Evolutionary conservation across 2,113 vertebrate species (phyloP).

Genomic region (Clarias batrachus): DNA sequence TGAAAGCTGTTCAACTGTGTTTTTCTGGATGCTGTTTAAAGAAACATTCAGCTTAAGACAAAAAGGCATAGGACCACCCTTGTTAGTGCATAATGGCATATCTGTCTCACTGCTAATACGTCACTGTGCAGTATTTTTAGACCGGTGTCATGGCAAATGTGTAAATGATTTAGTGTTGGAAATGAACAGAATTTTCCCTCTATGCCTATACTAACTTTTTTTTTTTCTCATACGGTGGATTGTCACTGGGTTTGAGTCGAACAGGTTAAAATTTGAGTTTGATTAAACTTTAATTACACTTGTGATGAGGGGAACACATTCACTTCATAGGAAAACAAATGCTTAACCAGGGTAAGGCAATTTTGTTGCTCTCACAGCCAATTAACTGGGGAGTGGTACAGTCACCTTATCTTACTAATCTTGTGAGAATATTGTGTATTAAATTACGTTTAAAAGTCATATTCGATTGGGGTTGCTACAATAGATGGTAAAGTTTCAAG

Average conservation of each 20-base stretch:
- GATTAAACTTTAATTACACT: slow-evolving; percentile 16
- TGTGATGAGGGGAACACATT: not conserved
- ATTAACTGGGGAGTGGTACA: not conserved
- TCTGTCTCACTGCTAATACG: not conserved
- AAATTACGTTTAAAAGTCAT: not conserved
- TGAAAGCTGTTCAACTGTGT: not conserved
- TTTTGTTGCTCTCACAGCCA: not conserved
- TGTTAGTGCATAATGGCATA: slow-evolving; percentile 6
- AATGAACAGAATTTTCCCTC: not conserved
- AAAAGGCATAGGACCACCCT: not conserved
- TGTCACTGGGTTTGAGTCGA: not conserved
- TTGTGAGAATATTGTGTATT: not conserved
- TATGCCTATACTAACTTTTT: not conserved
- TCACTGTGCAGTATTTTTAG: slow-evolving; percentile 29
- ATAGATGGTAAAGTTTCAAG: not conserved
- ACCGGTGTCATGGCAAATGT: not conserved
- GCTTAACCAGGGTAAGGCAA: too few relatives aligned
- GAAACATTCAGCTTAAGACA: not conserved
- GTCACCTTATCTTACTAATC: not conserved
- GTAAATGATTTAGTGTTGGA: slow-evolving; percentile 29
- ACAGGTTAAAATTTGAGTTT: not conserved
- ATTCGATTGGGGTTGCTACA: not conserved
- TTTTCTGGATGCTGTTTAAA: not conserved
- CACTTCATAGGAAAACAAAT: not conserved
- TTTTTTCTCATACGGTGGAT: not conserved